These are phyloP conservation scores for Caerostris darwini DNA, from an alignment of 1,140 invertebrate genomes.

Conservation along the genomic window DNA sequence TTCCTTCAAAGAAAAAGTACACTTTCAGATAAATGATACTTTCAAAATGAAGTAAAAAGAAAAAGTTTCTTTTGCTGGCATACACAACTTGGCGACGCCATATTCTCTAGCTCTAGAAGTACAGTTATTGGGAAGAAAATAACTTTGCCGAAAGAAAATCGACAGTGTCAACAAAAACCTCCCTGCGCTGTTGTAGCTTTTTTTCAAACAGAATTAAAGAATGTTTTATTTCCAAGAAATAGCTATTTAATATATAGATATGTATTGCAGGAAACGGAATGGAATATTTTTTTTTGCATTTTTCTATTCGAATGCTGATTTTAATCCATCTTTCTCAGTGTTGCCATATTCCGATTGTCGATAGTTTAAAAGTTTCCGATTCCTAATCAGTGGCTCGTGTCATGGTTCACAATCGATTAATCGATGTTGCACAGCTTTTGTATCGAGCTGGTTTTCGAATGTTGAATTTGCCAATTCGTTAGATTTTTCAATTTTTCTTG, in stretches of 20 bases:
- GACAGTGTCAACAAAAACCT: not conserved
- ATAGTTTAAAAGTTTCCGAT: slow-evolving; percentile 41
- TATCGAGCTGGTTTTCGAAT: slow-evolving; percentile 49
- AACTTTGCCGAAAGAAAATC: not conserved
- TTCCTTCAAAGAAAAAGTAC: slow-evolving; percentile 12
- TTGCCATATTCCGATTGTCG: slow-evolving; percentile 47
- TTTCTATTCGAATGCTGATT: not conserved
- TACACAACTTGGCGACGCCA: not conserved
- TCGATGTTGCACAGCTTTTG: slow-evolving; percentile 17
- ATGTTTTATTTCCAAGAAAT: not conserved
- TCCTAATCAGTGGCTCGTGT: slow-evolving; percentile 15
- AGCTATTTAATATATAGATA: slow-evolving; percentile 23
- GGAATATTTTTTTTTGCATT: not conserved
- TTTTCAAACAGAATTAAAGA: not conserved
- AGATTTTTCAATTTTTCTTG: slow-evolving; percentile 16
- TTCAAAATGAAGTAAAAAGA: slow-evolving; percentile 11
- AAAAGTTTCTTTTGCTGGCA: not conserved
- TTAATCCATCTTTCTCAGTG: slow-evolving; percentile 33
- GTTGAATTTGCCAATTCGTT: slow-evolving; percentile 17
- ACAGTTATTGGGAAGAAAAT: slow-evolving; percentile 12
- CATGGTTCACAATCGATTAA: slow-evolving; percentile 37
- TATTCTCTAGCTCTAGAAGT: not conserved
- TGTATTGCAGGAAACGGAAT: not conserved
- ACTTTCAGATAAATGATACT: slow-evolving; percentile 65
- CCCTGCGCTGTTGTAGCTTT: not conserved